Base-by-base conservation (phyloP, 2,888 invertebrate species). In the Sarcophaga variegata region DNA sequence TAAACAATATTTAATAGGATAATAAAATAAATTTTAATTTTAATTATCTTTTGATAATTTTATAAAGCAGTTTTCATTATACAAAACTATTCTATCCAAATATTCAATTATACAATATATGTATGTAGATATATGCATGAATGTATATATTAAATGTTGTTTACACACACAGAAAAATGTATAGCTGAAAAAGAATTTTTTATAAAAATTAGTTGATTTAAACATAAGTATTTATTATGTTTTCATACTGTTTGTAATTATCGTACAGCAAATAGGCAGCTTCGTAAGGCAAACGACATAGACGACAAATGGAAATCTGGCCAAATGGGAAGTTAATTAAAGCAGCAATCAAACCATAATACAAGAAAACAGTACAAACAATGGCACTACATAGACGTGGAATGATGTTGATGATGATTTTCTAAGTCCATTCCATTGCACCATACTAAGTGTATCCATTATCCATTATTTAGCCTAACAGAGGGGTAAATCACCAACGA, bases 181-280 rank as follows among this genome's bases (percentile, higher is more conserved):
- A 67, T 2, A 25, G 81, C 84, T 87, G 84, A 81, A 87, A 87
- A 37, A 78, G 59, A 80, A 54, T 66, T 45, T 64, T 64, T 60
- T 76, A 63, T 78, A 76, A 75, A 81, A 71, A 79, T 80, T 80
- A 87, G 45, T 80, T 75, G 78, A 80, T 86, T 85, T 84, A 88
- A 89, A 89, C 89, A 86, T 89, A 89, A 90, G 89, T 89, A 91
- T 90, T 91, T 90, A 91, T 91, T 92, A 91, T 91, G 90, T 91
- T 92, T 92, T 92, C 92, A 92, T 92, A 92, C 92, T 92, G 92
- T 92, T 92, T 92, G 17, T 80, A 80, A 81, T 70, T 59, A 81
- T 86, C 84, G 71, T 83, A 67, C 86, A 81, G 80, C 83, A 83
- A 77, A 76, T 66, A 62, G 67, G 77, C 83, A 78, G 78, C 87